Evolutionary conservation across 2,113 vertebrate genomes (phyloP).

Genomic region (Peromyscus leucopus): DNA sequence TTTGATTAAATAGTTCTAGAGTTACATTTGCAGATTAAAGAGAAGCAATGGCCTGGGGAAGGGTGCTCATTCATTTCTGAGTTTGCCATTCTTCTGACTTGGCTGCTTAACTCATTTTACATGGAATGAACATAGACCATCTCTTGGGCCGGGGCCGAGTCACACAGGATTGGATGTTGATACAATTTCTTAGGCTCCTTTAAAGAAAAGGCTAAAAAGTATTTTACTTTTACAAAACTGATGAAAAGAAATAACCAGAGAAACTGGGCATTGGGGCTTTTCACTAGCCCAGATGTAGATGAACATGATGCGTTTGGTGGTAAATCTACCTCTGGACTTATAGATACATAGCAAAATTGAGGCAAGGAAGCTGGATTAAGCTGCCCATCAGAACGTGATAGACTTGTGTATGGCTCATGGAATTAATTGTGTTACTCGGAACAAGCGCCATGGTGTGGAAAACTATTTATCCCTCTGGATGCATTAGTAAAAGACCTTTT

Average conservation of each 20-base stretch:
- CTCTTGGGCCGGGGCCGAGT: background rate
- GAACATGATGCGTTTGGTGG: background rate
- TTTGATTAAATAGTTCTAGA: slow-evolving; percentile 59
- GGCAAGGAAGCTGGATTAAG: background rate
- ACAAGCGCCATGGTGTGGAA: background rate
- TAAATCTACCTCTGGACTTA: background rate
- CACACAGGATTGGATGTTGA: background rate
- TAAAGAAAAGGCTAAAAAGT: background rate
- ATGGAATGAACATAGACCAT: background rate
- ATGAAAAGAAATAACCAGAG: background rate
- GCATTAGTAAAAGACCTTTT: background rate
- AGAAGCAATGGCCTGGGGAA: background rate
- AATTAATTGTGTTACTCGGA: background rate
- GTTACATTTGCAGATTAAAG: slow-evolving; percentile 34
- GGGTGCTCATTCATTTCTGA: background rate
- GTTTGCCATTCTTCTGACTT: background rate
- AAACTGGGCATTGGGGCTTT: background rate
- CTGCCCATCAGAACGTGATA: background rate
- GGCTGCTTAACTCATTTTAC: background rate
- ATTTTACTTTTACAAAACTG: slow-evolving; percentile 36
- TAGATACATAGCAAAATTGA: accelerated
- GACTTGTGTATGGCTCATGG: background rate
- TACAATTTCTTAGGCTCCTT: background rate
- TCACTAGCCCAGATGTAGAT: background rate
- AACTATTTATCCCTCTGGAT: background rate